Evolutionary conservation across 2,797 vertebrate species (phyloP), one percentile per base, ranked within the genome.

Genomic region (Melanotaenia trifasciata): DNA sequence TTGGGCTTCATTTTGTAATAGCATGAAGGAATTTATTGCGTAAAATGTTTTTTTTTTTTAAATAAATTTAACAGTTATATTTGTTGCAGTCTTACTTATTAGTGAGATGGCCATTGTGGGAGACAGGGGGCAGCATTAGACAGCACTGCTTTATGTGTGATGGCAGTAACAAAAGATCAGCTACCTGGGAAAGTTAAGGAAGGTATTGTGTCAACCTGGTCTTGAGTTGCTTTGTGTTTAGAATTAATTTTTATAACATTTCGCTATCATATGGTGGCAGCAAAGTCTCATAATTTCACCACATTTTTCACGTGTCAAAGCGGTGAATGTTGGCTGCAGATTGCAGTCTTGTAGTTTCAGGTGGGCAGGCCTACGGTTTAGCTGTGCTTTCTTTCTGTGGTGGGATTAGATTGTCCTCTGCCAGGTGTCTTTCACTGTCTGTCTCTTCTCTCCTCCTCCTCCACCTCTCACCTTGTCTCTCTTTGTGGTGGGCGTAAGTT

Each of bases 71-170:
- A 71, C 51, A 14, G 26, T 74, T 72, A 28, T 14, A 56, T 86
- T 59, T 63, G 59, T 70, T 73, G 32, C 58, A 70, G 47, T 45
- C 58, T 26, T 61, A 74, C 14, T 68, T 56, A 32, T 80, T 20
- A 24, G 51, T 74, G 36, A 72, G 24, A 47, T 82, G 63, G 54
- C 59, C 35, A 7, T 26, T 79, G 33, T 72, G 67, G 80, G 86
- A 91, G 90, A 93, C 84, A 94, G 94, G 93, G 94, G 94, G 94
- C 95, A 95, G 94, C 90, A 94, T 91, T 83, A 89, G 84, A 92
- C 88, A 93, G 81, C 83, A 47, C 54, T 84, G 80, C 33, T 72
- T 1, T 30, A 38, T 36, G 30, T 28, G 1, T 65, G 57, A 35
- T 28, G 32, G 33, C 66, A 64, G 64, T 68, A 76, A 57, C 71